Evolutionary conservation across 2,888 invertebrate genomes (phyloP), one percentile per base, ranked within the genome.

Genomic region (Arctia plantaginis): DNA sequence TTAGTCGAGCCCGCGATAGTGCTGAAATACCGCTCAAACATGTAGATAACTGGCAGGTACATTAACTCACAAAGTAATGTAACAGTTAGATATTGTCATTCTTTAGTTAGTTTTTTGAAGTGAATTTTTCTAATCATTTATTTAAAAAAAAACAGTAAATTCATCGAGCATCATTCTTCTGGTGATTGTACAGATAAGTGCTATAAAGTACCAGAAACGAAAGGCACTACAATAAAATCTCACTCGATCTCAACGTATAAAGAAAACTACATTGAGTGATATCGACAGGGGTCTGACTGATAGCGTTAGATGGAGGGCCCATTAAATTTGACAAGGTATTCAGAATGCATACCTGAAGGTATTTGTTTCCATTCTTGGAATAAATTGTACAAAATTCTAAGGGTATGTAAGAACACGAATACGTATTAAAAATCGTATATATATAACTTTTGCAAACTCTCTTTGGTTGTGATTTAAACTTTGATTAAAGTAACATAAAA

Each of bases 321-420:
- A 88, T 87, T 90, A 91, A 90, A 92, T 89, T 92, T 91, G 91
- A 92, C 90, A 90, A 87, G 90, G 89, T 92, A 93, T 92, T 92
- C 92, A 92, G 89, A 92, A 87, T 85, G 86, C 79, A 84, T 84
- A 80, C 75, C 82, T 79, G 41, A 69, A 51, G 65, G 73, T 2
- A 74, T 68, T 30, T 62, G 80, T 86, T 78, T 83, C 69, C 85
- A 80, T 75, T 85, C 76, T 67, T 44, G 1, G 51, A 30, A 65
- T 8, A 67, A 27, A 7, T 13, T 64, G 39, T 30, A 72, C 4
- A n/a, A 55, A 10, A 41, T 44, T 47, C 15, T 66, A 10, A 27
- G 23, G 15, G 6, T 35, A 33, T 7, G 18, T 64, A 6, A 13
- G 12, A 8, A 10, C 8, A 23, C 8, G 35, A 35, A 3, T 30